phyloP scores from a whole-genome alignment of 2,888 invertebrate species.

The Apantesis nais region DNA sequence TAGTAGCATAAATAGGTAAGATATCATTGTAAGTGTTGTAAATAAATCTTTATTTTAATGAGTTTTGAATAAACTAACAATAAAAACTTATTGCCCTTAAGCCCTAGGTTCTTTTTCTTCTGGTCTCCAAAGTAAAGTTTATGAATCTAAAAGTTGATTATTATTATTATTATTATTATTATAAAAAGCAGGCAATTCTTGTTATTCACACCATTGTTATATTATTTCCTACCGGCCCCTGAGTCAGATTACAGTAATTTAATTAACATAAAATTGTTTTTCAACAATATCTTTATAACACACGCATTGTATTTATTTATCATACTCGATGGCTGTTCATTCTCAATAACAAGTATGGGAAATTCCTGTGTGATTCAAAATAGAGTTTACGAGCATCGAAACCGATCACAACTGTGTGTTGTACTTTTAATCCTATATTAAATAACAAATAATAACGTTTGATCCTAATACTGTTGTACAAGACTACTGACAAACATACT shows the following conservation, averaged over 20 bases:
- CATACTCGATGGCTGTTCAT: not conserved
- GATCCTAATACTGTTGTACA: not conserved
- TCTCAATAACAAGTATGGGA: constrained; percentile 6
- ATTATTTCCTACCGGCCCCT: not conserved
- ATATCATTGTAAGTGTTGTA: too few species aligned
- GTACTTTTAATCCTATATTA: not conserved
- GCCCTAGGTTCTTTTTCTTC: not conserved
- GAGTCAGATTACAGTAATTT: not conserved
- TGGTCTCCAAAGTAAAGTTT: not conserved
- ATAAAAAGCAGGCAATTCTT: not conserved
- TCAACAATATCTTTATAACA: constrained; percentile 3
- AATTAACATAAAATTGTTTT: constrained; percentile 1
- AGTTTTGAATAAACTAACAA: too few species aligned
- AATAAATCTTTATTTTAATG: too few species aligned
- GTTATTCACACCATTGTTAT: not conserved
- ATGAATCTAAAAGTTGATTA: not conserved
- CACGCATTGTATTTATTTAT: constrained; percentile 2
- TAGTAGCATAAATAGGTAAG: too few species aligned
- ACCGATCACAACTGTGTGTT: not conserved
- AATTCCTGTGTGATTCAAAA: constrained; percentile 5
- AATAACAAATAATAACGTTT: not conserved
- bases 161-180: not conserved
- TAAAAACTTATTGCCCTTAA: too few species aligned
- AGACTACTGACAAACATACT: not conserved
- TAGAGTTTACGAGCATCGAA: not conserved